Conservation (phyloP, 2,888 invertebrate genomes). For the Agapetus fuscipes region DNA sequence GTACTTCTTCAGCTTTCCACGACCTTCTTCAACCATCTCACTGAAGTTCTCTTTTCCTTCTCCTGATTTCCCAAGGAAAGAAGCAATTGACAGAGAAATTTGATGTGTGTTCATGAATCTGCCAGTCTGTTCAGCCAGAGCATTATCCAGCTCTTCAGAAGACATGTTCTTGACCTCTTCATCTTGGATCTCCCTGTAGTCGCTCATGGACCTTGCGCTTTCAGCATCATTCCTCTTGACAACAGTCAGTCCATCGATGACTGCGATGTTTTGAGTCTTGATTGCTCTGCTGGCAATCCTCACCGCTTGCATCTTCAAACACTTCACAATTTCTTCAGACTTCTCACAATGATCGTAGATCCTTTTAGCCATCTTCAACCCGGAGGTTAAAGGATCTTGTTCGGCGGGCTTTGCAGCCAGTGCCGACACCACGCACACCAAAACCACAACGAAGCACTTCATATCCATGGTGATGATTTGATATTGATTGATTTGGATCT, state of each 20-base stretch:
- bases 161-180: constrained; percentile 51
- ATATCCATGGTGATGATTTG: constrained; percentile 8
- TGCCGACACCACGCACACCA: constrained; percentile 22
- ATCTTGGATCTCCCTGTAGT: constrained; percentile 40
- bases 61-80: constrained; percentile 39
- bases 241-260: constrained; percentile 53
- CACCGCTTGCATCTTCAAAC: constrained; percentile 60
- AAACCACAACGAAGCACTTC: constrained; percentile 17
- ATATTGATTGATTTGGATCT: constrained; percentile 2
- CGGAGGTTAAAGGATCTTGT: constrained; percentile 33
- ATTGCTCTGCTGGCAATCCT: constrained; percentile 56
- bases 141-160: constrained; percentile 49
- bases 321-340: constrained; percentile 55
- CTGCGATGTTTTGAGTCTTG: constrained; percentile 48
- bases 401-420: constrained; percentile 29
- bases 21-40: constrained; percentile 39
- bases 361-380: constrained; percentile 42
- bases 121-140: constrained; percentile 45
- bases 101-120: constrained; percentile 53
- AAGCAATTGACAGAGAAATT: constrained; percentile 41
- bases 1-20: constrained; percentile 54
- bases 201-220: constrained; percentile 38
- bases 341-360: constrained; percentile 53
- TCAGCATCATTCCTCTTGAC: constrained; percentile 36
- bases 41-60: constrained; percentile 23